Evolutionary conservation across 1,140 invertebrate genomes (phyloP), one percentile per base, ranked within the genome.

Genomic region (Drosophila busckii): DNA sequence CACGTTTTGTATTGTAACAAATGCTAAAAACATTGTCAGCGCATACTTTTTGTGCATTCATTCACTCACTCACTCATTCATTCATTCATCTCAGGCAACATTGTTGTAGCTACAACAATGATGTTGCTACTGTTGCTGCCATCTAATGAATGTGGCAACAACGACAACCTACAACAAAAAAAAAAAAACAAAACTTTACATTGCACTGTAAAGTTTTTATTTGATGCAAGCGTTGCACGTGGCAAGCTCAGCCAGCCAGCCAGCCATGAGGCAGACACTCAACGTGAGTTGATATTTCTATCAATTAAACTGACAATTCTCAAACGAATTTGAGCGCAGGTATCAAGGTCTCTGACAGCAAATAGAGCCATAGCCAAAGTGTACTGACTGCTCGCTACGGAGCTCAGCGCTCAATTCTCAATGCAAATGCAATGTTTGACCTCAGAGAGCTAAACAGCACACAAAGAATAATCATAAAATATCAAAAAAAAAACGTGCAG

Each of bases 61-160:
- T 52, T 19, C 45, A 29, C 32, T 45, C 65, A 60, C 19, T 69
- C 70, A 59, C 13, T 59, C 50, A 52, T 32, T 49, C 68, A 54
- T 42, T 67, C 66, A 70, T 67, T 78, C 64, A 75, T 75, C 70
- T 82, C 64, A 41, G 42, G 60, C 75, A 75, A 80, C 75, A 80
- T 82, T 80, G 75, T 82, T 54, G 48, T 60, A 31, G 49, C 17
- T 15, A 7, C 58, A 71, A 49, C 71, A 71, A 71, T 48, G 52
- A 48, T 55, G 56, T 52, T 63, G 44, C n/a, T n/a, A n/a, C n/a
- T n/a, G n/a, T n/a, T n/a, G 20, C 53, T 7, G 3, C 20, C 37
- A 42, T 75, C 75, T 80, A 80, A 80, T 80, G 75, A 80, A 82
- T 55, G 41, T 63, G 67, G 73, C 67, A 78, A 59, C 67, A 55